Percentiles rank a stretch among this genome's conserved stretches.
Conservation (phyloP, 2,888 invertebrate species). For the Rhabditoides inermis region DNA sequence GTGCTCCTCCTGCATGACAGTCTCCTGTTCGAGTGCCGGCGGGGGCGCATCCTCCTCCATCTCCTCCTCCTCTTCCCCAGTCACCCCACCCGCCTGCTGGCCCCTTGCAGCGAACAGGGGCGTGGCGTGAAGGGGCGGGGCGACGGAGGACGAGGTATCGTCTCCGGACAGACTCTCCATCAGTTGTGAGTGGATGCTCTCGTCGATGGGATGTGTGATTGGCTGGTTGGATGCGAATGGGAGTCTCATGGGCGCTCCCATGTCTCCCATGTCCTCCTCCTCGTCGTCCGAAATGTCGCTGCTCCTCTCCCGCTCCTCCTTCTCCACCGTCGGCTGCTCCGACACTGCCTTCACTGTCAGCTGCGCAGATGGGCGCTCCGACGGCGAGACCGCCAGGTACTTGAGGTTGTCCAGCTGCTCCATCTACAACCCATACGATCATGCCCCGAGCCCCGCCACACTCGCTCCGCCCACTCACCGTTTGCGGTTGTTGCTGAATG, state of each 20-base stretch:
- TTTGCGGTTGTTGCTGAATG: too few species aligned
- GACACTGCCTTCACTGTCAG: not conserved
- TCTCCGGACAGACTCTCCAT: conserved; percentile 37
- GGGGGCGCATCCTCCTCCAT: conserved; percentile 53
- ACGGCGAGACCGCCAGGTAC: conserved; percentile 14
- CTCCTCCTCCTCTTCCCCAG: conserved; percentile 8
- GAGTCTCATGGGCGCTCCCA: conserved; percentile 27
- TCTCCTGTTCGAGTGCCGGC: conserved; percentile 88
- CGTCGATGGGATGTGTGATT: not conserved
- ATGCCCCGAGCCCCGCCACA: too few species aligned
- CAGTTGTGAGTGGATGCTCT: conserved; percentile 28
- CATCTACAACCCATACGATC: too few species aligned
- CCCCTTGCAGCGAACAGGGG: conserved; percentile 3
- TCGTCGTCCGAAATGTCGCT: conserved; percentile 30
- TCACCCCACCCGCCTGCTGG: not conserved
- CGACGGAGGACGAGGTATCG: conserved; percentile 12
- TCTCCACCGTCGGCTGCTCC: conserved; percentile 10
- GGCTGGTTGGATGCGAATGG: conserved; percentile 18
- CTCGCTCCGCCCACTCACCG: too few species aligned
- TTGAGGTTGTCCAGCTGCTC: conserved; percentile 28
- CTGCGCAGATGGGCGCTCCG: not conserved
- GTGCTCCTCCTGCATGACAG: conserved; percentile 68
- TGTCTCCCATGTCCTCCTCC: conserved; percentile 24
- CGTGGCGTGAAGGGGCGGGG: conserved; percentile 3
- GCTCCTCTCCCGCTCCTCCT: conserved; percentile 10